These are phyloP conservation scores for Phrynosoma platyrhinos DNA, from an alignment of 2,113 vertebrate genomes.

Conservation along the genomic window DNA sequence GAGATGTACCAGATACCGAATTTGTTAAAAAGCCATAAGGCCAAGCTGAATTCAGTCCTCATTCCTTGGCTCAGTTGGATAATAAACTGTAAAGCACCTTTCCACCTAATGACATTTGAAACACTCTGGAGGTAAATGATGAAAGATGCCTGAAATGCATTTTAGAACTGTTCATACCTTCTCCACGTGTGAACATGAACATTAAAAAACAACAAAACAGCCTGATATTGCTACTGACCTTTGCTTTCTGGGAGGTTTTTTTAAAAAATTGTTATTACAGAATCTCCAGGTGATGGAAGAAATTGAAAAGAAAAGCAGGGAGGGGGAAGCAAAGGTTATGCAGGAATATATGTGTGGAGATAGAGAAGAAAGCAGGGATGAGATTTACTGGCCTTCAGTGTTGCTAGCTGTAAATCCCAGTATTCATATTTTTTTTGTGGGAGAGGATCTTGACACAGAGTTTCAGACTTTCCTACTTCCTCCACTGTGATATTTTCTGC, in stretches of 20 bases:
- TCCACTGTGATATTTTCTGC: too few relatives aligned
- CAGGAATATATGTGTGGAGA: neutral
- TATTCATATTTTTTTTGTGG: too few relatives aligned
- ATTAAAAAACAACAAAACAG: neutral
- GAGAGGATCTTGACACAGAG: too few relatives aligned
- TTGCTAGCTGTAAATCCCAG: too few relatives aligned
- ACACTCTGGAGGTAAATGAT: neutral
- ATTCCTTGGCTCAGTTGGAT: neutral
- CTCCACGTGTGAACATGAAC: neutral
- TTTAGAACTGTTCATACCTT: neutral
- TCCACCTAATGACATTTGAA: neutral
- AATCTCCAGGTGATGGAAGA: neutral
- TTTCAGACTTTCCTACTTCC: too few relatives aligned
- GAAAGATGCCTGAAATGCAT: conserved; percentile 2
- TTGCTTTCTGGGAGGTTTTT: neutral
- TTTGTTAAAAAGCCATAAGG: neutral
- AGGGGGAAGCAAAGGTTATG: neutral
- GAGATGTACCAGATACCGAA: neutral
- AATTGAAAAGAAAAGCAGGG: neutral
- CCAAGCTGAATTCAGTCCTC: neutral
- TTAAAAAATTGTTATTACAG: neutral
- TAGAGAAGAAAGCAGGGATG: too few relatives aligned
- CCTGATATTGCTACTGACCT: neutral
- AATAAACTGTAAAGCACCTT: conserved; percentile 6
- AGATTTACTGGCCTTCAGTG: too few relatives aligned